These are phyloP conservation scores for Leptinotarsa peninsularis DNA, from an alignment of 2,888 invertebrate genomes.

Conservation along the genomic window DNA sequence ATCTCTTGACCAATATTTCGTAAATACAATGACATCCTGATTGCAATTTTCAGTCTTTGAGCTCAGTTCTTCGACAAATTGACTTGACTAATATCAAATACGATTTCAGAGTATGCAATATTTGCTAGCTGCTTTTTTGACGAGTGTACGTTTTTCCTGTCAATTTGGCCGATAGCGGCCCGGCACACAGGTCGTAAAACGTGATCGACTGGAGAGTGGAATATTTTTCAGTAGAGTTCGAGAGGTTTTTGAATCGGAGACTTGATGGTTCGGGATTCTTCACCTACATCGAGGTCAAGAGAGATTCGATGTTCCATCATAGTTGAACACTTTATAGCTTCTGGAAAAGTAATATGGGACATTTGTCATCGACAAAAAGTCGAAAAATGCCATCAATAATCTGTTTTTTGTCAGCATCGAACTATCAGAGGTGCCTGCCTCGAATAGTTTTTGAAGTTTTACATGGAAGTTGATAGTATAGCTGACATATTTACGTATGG, in stretches of 20 bases:
- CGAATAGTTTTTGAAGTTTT: too few relatives aligned
- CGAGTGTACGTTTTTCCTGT: slow-evolving; percentile 53
- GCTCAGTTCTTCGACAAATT: too few relatives aligned
- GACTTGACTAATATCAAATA: slow-evolving; percentile 35
- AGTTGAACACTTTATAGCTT: not conserved
- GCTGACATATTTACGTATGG: too few relatives aligned
- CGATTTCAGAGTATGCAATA: slow-evolving; percentile 36
- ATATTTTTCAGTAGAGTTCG: slow-evolving; percentile 26
- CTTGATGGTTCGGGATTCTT: slow-evolving; percentile 25
- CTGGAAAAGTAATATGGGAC: not conserved
- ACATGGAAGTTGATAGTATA: too few relatives aligned
- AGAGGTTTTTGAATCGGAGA: slow-evolving; percentile 24
- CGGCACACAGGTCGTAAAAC: slow-evolving; percentile 39
- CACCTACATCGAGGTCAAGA: slow-evolving; percentile 19
- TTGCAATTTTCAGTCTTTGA: too few relatives aligned
- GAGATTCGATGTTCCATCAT: not conserved
- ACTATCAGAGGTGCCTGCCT: not conserved
- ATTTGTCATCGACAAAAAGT: not conserved
- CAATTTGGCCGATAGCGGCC: slow-evolving; percentile 53
- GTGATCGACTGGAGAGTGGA: slow-evolving; percentile 36
- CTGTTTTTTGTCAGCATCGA: not conserved
- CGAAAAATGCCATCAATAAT: not conserved
- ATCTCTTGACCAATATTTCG: too few relatives aligned
- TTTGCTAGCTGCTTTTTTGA: slow-evolving; percentile 35
- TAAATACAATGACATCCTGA: too few relatives aligned